Evolutionary conservation across 2,797 vertebrate species (phyloP), one percentile per base, ranked within the genome.

Genomic region (Bucorvus abyssinicus): DNA sequence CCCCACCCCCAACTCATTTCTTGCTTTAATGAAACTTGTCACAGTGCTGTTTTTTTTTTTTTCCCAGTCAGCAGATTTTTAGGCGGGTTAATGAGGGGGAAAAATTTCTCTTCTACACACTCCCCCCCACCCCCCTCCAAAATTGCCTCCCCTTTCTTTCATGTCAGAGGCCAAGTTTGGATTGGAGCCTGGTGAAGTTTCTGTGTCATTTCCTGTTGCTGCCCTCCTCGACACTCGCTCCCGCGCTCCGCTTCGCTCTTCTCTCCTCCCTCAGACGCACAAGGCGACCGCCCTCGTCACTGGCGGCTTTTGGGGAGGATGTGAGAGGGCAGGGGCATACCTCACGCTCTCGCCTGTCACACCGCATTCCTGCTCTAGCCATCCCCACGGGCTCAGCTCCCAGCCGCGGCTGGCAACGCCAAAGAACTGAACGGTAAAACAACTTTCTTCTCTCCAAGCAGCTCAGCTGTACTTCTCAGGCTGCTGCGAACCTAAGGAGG

Each of bases 131-230:
- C 22, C 9, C 21, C 40, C 29, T 17, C 27, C 47, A 49, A 32
- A 86, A 57, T 82, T 95, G 89, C 64, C 63, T 87, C 71, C 78
- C 75, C 84, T 75, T 77, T 84, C 77, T 93, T 93, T 90, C 80
- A 70, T 93, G 74, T 95, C 84, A 84, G 94, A 93, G 92, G 95
- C 91, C 95, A 97, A 97, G 96, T 97, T 91, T 96, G 95, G 97
- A 84, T 96, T 92, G 92, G 88, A 97, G 96, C 84, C 80, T 89
- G 98, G 96, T 96, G 97, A 98, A 98, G 97, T 96, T 98, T 97
- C 88, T 96, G 93, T 98, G 97, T 98, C 96, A 98, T 98, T 98
- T 98, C 98, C 98, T 98, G 96, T 96, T 97, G 97, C 97, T 94
- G 93, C 89, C 92, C 94, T 96, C 88, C 96, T 82, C 74, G 89